A percentile compares a stretch with the other conserved stretches of the same genome.
Evolutionary conservation across 2,797 vertebrate genomes (phyloP).

Genomic region (Falco rusticolus): DNA sequence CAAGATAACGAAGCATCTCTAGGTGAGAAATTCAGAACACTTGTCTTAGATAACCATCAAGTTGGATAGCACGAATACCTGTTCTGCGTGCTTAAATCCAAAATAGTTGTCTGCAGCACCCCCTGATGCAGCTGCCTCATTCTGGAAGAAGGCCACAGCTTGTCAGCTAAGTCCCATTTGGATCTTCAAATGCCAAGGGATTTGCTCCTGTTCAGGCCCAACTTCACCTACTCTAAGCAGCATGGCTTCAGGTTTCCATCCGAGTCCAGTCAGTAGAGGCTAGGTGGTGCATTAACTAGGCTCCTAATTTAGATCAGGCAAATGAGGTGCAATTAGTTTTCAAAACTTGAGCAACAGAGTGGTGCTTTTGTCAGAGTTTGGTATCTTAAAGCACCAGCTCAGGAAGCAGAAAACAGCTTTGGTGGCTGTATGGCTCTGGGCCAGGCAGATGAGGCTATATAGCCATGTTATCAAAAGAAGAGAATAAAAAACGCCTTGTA

Average conservation of each 20-base stretch:
- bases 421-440: background rate
- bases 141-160: background rate
- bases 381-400: background rate
- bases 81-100: background rate
- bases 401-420: background rate
- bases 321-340: background rate
- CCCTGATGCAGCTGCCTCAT: background rate
- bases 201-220: background rate
- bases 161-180: background rate
- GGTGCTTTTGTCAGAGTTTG: background rate
- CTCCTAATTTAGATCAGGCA: background rate
- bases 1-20: background rate
- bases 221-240: background rate
- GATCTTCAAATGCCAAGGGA: accelerated
- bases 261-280: background rate
- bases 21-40: background rate
- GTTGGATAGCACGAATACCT: background rate
- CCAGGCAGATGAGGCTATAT: background rate
- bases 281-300: background rate
- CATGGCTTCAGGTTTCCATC: background rate
- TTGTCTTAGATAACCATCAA: background rate
- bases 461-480: background rate
- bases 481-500: background rate
- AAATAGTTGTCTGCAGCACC: background rate
- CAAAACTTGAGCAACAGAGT: background rate